Conservation (phyloP, 2,797 vertebrate genomes). For the Spinibarbus caldwelli region DNA sequence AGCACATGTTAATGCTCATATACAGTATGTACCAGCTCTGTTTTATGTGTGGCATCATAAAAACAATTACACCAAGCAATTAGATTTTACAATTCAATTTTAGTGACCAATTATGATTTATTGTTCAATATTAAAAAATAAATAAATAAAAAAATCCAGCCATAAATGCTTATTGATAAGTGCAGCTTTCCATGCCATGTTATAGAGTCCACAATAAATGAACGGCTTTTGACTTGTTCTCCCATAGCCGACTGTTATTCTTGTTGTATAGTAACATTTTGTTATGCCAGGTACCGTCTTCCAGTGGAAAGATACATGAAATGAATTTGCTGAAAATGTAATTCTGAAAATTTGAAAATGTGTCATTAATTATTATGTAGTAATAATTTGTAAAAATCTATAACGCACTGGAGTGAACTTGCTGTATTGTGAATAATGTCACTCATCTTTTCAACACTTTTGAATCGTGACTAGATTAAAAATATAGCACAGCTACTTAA, state of each 20-base stretch:
- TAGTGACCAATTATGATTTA: neutral
- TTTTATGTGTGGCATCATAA: neutral
- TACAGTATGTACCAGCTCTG: neutral
- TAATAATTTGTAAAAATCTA: neutral
- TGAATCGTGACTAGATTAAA: neutral
- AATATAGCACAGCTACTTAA: neutral
- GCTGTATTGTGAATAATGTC: neutral
- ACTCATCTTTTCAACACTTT: neutral
- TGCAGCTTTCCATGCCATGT: neutral
- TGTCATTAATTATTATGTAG: neutral
- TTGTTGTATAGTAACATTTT: neutral
- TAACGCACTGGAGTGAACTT: neutral
- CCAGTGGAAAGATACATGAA: neutral
- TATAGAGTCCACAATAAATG: neutral
- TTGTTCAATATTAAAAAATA: no score
- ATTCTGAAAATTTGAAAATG: neutral
- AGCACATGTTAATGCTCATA: neutral
- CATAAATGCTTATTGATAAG: no score
- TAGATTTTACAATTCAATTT: neutral
- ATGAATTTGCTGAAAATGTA: neutral
- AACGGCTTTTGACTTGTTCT: neutral
- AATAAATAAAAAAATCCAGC: no score
- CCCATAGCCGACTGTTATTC: no score
- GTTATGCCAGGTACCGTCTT: neutral
- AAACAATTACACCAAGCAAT: neutral